Evolutionary conservation across 2,888 invertebrate species (phyloP), one percentile per base, ranked within the genome.

Genomic region (Hydraecia micacea): DNA sequence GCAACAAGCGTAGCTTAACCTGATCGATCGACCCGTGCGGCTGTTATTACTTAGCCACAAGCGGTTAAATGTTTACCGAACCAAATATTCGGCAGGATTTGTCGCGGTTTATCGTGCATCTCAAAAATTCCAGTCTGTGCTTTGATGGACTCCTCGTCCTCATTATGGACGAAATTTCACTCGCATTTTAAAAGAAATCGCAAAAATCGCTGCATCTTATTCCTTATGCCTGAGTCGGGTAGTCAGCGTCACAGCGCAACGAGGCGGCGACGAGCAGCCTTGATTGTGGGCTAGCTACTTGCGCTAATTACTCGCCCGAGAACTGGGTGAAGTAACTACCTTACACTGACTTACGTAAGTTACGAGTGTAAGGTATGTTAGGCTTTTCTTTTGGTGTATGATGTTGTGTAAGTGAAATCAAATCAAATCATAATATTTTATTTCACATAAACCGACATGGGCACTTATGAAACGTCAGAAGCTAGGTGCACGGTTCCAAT

Each of bases 241-340:
- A 77, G 74, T 72, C 65, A 74, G 46, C 82, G 85, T 76, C 75
- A 81, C 70, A 69, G 75, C 73, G 79, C 77, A 81, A 81, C 83
- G 85, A 86, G 83, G 77, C 79, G 80, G 80, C 80, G 86, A 84
- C 85, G 72, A 77, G 68, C 65, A 66, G 69, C 68, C 58, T 75
- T 83, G 86, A 87, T 88, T 88, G 84, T 83, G 84, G 83, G 60
- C 80, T 13, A 76, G 74, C 80, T 80, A 76, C 69, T 78, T 66
- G 69, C 75, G 74, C 83, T 88, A 88, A 88, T 88, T 88, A 88
- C 81, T 81, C 76, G 77, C 75, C 36, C 32, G 66, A 72, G 79
- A 86, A 81, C 80, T 81, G 78, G 85, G 80, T 85, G 85, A 79
- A 79, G 76, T 78, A 68, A 76, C 75, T 77, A 73, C 83, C 72